phyloP scores from a whole-genome alignment of 2,888 invertebrate species.

The Zhuqinia jingwanae region DNA sequence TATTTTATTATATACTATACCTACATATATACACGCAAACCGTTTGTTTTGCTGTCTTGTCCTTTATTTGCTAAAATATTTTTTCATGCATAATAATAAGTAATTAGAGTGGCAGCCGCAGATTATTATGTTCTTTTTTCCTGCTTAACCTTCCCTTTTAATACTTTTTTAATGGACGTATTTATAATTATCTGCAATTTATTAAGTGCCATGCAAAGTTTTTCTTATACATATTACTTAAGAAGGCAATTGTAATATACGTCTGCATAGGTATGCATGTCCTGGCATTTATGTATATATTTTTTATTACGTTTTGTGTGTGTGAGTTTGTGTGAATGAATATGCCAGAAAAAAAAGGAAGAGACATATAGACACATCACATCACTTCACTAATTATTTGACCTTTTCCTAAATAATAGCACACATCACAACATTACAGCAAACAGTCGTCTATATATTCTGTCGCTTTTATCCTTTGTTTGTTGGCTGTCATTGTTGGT shows the following conservation, averaged over 20 bases:
- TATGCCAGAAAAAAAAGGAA: conserved; percentile 1
- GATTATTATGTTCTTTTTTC: conserved; percentile 26
- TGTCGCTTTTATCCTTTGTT: not conserved
- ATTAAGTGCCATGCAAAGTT: conserved; percentile 23
- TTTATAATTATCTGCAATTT: conserved; percentile 64
- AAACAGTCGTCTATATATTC: not conserved
- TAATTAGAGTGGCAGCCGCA: conserved; percentile 41
- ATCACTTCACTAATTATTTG: conserved; percentile 51
- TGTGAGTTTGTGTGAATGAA: no score
- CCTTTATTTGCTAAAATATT: conserved; percentile 35
- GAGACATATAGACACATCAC: not conserved
- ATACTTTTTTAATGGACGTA: conserved; percentile 59
- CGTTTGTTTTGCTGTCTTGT: not conserved
- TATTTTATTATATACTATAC: not conserved
- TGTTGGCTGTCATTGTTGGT: conserved; percentile 15
- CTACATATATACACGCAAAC: not conserved
- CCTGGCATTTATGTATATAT: no score
- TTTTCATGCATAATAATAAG: conserved; percentile 30
- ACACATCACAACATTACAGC: conserved; percentile 1
- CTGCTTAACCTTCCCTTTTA: conserved; percentile 54
- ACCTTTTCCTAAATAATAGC: conserved; percentile 58
- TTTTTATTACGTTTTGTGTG: no score
- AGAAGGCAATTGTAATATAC: no score
- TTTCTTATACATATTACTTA: not conserved
- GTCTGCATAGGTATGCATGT: not conserved